phyloP scores from a whole-genome alignment of 2,797 vertebrate species.

The Esox masquinongy region DNA sequence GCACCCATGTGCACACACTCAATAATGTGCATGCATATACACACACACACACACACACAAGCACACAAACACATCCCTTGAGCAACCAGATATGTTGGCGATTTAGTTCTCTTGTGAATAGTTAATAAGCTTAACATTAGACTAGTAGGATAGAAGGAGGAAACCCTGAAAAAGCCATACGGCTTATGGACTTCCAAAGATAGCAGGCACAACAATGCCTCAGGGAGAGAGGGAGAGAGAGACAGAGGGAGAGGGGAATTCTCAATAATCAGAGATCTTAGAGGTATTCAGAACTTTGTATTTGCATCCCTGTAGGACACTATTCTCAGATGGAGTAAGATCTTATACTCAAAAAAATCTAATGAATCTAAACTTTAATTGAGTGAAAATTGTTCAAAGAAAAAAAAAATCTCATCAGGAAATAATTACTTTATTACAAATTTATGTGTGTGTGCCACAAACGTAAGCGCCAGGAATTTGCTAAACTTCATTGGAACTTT shows the following conservation, averaged over 20 bases:
- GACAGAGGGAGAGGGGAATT: constrained; percentile 41
- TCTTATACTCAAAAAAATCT: no score
- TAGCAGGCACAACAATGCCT: constrained; percentile 70
- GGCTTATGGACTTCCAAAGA: constrained; percentile 71
- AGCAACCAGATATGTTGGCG: constrained; percentile 60
- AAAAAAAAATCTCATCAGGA: no score
- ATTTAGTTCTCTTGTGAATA: constrained; percentile 69
- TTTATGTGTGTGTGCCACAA: no score
- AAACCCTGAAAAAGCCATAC: constrained; percentile 61
- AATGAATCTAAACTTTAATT: no score
- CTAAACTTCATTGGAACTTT: no score
- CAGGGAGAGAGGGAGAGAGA: constrained; percentile 35
- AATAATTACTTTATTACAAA: no score
- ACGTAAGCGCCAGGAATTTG: no score
- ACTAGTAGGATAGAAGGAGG: constrained; percentile 55
- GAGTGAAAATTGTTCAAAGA: no score
- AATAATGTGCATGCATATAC: constrained; percentile 17
- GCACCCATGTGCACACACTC: constrained; percentile 14
- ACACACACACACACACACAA: constrained; percentile 29
- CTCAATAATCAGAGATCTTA: constrained; percentile 39
- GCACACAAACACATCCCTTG: constrained; percentile 33
- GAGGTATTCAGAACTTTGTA: constrained; percentile 63
- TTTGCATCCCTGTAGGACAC: constrained; percentile 51
- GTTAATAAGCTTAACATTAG: constrained; percentile 68
- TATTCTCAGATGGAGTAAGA: constrained; percentile 35